Evolutionary conservation across 1,140 invertebrate genomes (phyloP), one percentile per base, ranked within the genome.

Genomic region (Danaus plexippus): DNA sequence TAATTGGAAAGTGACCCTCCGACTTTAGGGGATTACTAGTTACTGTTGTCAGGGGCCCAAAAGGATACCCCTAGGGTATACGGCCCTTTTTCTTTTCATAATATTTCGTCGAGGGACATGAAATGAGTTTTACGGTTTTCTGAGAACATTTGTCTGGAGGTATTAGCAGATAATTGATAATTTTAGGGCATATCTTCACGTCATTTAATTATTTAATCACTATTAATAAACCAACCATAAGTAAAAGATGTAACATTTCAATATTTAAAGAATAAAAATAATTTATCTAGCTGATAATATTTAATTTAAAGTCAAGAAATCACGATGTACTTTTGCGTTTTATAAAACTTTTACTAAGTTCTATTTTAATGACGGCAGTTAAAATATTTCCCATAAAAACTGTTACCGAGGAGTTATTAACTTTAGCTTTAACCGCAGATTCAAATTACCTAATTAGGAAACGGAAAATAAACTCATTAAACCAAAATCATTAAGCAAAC

Each of bases 51-150:
- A 61, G 47, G 54, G 54, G 44, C 22, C 54, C 50, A 56, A 52
- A 51, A 47, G 52, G 32, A 32, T 6, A 32, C 54, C 59, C 59
- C 59, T 48, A 49, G 58, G 47, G 58, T 55, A 54, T 60, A 46
- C 43, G 45, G n/a, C 58, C 58, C 53, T 62, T 66, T 66, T 58
- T 65, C 64, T 59, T 59, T 66, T 66, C 59, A 58, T 69, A 66
- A 69, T 66, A 61, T 68, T 63, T 66, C 47, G 49, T 47, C 42
- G 63, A 63, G 69, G 68, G 66, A 68, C 52, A 61, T 54, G 61
- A 66, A 66, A 67, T 59, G 61, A 70, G 64, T 69, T 69, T 66
- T 59, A 69, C 52, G 64, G 62, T 61, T 63, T 57, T 52, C 59
- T 58, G 47, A 63, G 59, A 52, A 59, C 59, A 57, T 62, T 67